Conservation (phyloP, 2,888 invertebrate species). For the Dioctria rufipes region DNA sequence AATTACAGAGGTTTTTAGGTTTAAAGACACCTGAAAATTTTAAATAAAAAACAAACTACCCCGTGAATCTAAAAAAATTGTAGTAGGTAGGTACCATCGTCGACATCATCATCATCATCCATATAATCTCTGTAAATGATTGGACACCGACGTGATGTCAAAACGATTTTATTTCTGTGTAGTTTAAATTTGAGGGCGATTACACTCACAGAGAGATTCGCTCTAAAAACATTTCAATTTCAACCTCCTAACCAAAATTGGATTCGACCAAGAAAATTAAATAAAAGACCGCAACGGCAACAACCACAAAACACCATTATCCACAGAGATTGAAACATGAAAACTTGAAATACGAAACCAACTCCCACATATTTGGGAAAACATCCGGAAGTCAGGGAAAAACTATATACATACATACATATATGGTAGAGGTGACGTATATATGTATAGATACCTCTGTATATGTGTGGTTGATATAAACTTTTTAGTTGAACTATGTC, state of each 20-base stretch:
- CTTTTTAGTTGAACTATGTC: neutral
- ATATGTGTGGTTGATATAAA: no score
- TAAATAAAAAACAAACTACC: neutral
- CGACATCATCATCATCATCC: no score
- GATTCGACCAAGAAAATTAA: conserved; percentile 50
- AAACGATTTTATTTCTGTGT: no score
- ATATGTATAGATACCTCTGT: no score
- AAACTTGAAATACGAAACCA: conserved; percentile 46
- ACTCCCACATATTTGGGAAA: conserved; percentile 27
- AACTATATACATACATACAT: neutral
- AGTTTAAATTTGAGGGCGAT: no score
- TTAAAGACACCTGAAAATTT: no score
- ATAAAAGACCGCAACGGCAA: conserved; percentile 41
- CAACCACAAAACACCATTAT: conserved; percentile 51
- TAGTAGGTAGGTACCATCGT: no score
- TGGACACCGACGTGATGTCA: no score
- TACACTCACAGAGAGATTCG: neutral
- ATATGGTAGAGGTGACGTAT: no score
- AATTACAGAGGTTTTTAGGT: no score
- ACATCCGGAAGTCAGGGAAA: conserved; percentile 21
- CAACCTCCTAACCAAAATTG: conserved; percentile 47
- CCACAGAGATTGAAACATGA: conserved; percentile 40
- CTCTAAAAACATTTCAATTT: conserved; percentile 43
- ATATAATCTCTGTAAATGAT: no score
- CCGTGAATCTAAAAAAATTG: no score